These are phyloP conservation scores for Chionis minor DNA, from an alignment of 2,113 vertebrate genomes.

Conservation along the genomic window DNA sequence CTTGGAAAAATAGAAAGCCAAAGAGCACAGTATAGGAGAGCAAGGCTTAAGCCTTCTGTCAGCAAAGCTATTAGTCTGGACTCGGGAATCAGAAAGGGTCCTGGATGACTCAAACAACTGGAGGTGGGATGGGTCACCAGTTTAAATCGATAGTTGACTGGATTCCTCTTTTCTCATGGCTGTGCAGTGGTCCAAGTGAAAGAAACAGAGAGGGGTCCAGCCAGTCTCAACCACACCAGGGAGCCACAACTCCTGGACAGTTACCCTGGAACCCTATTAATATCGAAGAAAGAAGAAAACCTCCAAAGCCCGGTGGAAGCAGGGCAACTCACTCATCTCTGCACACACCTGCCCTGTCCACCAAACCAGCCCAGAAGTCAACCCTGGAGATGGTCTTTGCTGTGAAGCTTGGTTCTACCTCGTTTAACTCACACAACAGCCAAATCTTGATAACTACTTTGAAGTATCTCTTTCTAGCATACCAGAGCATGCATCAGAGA, in stretches of 20 bases:
- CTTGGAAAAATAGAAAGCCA: not conserved
- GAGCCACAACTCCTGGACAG: not conserved
- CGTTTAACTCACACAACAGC: not conserved
- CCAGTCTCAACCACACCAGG: not conserved
- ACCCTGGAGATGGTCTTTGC: not conserved
- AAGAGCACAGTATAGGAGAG: not conserved
- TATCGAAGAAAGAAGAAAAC: not conserved
- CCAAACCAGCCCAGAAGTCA: not conserved
- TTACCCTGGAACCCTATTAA: not conserved
- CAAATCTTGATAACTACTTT: not conserved
- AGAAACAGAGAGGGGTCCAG: not conserved
- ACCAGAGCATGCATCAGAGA: not conserved
- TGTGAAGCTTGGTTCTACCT: not conserved
- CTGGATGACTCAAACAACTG: not conserved
- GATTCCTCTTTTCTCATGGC: not conserved
- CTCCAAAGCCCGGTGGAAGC: not conserved
- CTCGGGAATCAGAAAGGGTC: accelerated
- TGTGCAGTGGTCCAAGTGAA: not conserved
- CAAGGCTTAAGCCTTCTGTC: not conserved
- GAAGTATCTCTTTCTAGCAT: not conserved
- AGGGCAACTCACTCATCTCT: not conserved
- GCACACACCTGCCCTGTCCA: not conserved
- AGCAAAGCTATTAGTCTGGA: not conserved
- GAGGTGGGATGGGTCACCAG: not conserved
- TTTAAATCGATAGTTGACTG: accelerated